Percentiles rank a stretch among this genome's conserved stretches.
Conservation (phyloP, 2,797 vertebrate species). For the Bovichtus diacanthus region DNA sequence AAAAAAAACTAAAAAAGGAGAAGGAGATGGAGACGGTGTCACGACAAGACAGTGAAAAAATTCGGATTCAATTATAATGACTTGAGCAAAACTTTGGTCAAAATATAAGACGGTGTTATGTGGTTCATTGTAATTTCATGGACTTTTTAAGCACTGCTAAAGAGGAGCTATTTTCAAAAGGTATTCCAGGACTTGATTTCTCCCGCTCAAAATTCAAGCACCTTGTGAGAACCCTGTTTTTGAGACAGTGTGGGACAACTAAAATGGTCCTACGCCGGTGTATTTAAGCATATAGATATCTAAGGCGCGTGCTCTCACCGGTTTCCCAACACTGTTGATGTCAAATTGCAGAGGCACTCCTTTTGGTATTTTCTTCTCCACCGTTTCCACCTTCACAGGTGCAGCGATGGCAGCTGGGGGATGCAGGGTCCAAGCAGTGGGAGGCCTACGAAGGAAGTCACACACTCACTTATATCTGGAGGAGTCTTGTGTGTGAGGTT, state of each 20-base stretch:
- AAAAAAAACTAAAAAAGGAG: too few relatives aligned
- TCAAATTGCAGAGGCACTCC: constrained; percentile 96
- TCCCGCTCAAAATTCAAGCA: too few relatives aligned
- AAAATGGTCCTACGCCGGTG: not conserved
- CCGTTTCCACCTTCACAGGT: constrained; percentile 82
- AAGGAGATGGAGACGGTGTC: too few relatives aligned
- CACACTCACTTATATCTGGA: not conserved
- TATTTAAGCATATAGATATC: not conserved
- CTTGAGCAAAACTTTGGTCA: too few relatives aligned
- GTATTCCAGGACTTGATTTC: too few relatives aligned
- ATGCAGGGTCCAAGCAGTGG: constrained; percentile 88
- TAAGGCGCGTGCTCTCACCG: constrained; percentile 78
- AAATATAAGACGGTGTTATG: too few relatives aligned
- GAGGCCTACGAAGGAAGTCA: constrained; percentile 68
- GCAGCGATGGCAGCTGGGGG: constrained; percentile 82
- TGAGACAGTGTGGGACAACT: not conserved
- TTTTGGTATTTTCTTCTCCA: constrained; percentile 92
- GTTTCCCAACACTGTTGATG: constrained; percentile 97
- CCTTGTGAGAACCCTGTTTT: too few relatives aligned
- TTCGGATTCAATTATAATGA: too few relatives aligned
- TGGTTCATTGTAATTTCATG: too few relatives aligned
- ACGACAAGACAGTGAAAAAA: too few relatives aligned
- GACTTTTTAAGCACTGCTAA: too few relatives aligned
- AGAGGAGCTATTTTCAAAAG: too few relatives aligned
- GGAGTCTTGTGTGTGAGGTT: not conserved